A percentile compares a stretch with the other conserved stretches of the same genome.
These are phyloP conservation scores for Paramormyrops kingsleyae DNA, from an alignment of 2,113 vertebrate genomes.

Conservation along the genomic window DNA sequence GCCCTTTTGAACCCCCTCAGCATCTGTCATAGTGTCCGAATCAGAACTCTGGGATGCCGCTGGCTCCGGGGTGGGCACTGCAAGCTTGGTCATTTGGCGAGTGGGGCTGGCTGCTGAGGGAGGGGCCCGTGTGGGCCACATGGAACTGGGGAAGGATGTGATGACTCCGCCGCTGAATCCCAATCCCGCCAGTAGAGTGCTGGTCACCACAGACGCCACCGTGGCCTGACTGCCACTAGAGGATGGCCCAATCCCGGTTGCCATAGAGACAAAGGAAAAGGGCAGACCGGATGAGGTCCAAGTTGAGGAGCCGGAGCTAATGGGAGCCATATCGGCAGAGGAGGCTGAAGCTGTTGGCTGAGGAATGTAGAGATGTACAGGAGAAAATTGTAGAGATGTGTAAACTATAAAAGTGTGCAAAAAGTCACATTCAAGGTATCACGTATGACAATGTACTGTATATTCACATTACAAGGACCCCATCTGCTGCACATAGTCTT, in stretches of 20 bases:
- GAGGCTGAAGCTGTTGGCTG: conserved; percentile 93
- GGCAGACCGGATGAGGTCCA: conserved; percentile 96
- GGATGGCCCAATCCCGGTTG: conserved; percentile 91
- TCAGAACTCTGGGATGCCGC: conserved; percentile 55
- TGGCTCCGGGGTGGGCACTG: conserved; percentile 62
- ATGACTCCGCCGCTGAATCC: conserved; percentile 88
- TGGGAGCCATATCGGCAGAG: conserved; percentile 97
- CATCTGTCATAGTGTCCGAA: conserved; percentile 52
- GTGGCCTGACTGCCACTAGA: conserved; percentile 94
- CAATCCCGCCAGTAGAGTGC: conserved; percentile 87
- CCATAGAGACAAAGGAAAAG: conserved; percentile 97
- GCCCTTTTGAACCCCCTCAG: conserved; percentile 65
- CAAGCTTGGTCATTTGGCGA: conserved; percentile 52
- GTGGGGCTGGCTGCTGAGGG: conserved; percentile 48
- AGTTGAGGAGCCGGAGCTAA: conserved; percentile 96
- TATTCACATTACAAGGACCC: background rate
- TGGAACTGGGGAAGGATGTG: conserved; percentile 86
- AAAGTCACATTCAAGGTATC: background rate
- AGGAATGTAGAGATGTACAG: background rate
- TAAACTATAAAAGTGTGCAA: background rate
- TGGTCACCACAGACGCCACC: conserved; percentile 89
- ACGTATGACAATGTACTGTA: background rate
- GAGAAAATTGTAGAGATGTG: background rate
- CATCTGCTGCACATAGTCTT: conserved; percentile 24
- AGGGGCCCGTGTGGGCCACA: conserved; percentile 78